These are phyloP conservation scores for Caprella mutica DNA, from an alignment of 2,888 invertebrate species.

Conservation along the genomic window DNA sequence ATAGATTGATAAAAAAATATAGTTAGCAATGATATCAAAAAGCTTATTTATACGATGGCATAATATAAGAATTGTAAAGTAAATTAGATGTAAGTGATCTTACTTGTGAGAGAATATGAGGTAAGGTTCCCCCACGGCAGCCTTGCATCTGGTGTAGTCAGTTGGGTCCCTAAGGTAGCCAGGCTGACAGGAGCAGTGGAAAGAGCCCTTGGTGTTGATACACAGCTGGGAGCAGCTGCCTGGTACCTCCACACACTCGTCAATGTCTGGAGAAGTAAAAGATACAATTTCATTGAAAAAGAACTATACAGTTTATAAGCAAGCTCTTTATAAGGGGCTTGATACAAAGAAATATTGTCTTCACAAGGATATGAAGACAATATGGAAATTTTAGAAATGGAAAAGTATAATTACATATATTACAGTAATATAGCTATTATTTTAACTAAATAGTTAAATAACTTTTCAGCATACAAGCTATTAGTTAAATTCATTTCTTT, in stretches of 20 bases:
- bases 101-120: constrained; percentile 75
- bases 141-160: constrained; percentile 53
- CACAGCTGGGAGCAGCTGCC: constrained; percentile 38
- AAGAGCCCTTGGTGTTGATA: constrained; percentile 34
- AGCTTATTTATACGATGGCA: no score
- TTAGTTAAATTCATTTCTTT: no score
- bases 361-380: no score
- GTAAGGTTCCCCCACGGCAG: constrained; percentile 79
- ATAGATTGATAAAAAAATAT: no score
- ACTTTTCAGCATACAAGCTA: no score
- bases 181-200: constrained; percentile 36
- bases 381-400: background rate
- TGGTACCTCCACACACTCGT: constrained; percentile 36
- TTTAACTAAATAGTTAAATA: no score
- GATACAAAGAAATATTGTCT: background rate
- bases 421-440: no score
- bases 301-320: background rate
- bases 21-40: no score
- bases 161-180: constrained; percentile 35
- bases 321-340: background rate
- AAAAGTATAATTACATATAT: no score
- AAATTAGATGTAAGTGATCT: no score
- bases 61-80: no score
- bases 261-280: constrained; percentile 19
- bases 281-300: no score